Evolutionary conservation across 1,140 invertebrate genomes (phyloP).

Genomic region (Drosophila tristis): DNA sequence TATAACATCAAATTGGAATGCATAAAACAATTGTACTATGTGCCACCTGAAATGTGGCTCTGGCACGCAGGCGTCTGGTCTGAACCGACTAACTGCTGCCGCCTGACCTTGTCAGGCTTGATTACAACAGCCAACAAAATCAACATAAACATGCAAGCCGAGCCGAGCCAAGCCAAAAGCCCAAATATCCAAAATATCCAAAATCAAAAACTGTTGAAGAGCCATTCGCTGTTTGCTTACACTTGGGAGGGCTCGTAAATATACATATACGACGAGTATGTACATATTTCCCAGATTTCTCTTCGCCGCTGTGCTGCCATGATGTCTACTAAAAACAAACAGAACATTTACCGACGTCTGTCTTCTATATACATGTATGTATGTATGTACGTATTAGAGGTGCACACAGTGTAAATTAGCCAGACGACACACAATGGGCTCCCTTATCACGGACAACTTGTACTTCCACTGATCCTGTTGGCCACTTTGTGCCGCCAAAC

Average conservation of each 20-base stretch:
- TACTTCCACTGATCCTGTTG: constrained; percentile 24
- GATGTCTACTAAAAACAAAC: constrained; percentile 15
- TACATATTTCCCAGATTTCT: too few relatives aligned
- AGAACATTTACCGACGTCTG: constrained; percentile 1
- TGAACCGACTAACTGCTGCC: constrained; percentile 14
- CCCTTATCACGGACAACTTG: constrained; percentile 23
- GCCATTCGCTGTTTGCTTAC: too few relatives aligned
- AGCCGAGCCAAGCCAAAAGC: constrained; percentile 27
- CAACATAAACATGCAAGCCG: constrained; percentile 60
- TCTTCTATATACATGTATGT: neutral
- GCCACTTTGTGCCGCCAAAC: constrained; percentile 3
- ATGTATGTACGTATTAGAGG: neutral
- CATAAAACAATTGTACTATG: constrained; percentile 45
- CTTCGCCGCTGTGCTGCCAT: neutral
- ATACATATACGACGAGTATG: too few relatives aligned
- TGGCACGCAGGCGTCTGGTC: constrained; percentile 53
- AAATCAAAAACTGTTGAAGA: constrained; percentile 11
- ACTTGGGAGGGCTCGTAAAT: too few relatives aligned
- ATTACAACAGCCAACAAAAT: constrained; percentile 62
- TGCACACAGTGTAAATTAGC: constrained; percentile 13
- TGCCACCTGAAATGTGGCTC: constrained; percentile 43
- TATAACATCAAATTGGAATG: constrained; percentile 52
- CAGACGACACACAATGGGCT: constrained; percentile 6
- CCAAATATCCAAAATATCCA: constrained; percentile 16
- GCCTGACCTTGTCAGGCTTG: constrained; percentile 59